Percentiles rank a stretch among this genome's conserved stretches.
phyloP scores from a whole-genome alignment of 2,113 vertebrate species.

The Condylura cristata region DNA sequence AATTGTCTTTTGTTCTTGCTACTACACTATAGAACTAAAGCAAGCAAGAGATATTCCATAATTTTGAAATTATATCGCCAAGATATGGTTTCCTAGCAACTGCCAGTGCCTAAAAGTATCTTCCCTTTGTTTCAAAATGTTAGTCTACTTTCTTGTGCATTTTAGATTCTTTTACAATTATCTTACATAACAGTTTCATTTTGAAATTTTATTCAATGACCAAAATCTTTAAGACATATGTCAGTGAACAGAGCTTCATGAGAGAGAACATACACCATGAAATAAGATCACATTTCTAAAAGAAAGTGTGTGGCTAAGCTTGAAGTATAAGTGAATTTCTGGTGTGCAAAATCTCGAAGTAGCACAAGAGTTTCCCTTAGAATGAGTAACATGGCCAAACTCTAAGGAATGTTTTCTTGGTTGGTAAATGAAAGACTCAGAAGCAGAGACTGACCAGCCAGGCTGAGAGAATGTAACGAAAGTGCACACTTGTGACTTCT shows the following conservation, averaged over 20 bases:
- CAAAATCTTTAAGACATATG: neutral
- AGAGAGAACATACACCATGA: neutral
- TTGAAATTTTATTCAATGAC: neutral
- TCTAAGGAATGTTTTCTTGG: neutral
- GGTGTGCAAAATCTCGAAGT: neutral
- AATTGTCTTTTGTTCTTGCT: neutral
- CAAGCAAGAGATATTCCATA: neutral
- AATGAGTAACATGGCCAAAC: neutral
- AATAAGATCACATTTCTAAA: neutral
- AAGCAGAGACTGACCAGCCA: neutral
- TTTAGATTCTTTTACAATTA: neutral
- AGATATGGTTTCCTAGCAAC: conserved; percentile 55
- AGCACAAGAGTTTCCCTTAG: neutral
- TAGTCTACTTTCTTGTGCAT: neutral
- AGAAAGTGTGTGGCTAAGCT: neutral
- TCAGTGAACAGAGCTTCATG: neutral
- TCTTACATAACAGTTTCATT: neutral
- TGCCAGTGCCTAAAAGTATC: neutral
- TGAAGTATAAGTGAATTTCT: neutral
- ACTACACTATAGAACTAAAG: neutral
- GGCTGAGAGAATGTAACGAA: neutral
- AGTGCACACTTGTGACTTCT: neutral
- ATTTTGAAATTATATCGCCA: conserved; percentile 3
- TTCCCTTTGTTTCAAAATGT: conserved; percentile 8
- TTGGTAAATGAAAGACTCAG: neutral